Conservation (phyloP, 1,140 invertebrate species). For the Apis dorsata region DNA sequence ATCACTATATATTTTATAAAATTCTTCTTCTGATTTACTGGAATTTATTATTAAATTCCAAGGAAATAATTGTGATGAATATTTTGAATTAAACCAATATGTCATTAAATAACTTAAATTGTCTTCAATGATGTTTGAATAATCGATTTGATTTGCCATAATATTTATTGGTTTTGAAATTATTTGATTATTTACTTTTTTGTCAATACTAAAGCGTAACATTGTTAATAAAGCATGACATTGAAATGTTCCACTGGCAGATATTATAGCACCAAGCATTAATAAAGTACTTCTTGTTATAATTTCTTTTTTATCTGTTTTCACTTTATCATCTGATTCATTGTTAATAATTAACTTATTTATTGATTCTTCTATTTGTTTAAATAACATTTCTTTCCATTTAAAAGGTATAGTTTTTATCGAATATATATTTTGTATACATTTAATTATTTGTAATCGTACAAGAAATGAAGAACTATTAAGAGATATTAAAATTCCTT, state of each 20-base stretch:
- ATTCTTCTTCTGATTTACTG: constrained; percentile 67
- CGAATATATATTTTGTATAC: constrained; percentile 69
- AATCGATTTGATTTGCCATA: constrained; percentile 55
- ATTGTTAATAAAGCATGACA: constrained; percentile 74
- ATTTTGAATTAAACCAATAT: constrained; percentile 54
- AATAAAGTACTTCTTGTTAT: constrained; percentile 73
- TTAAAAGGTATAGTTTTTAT: constrained; percentile 55
- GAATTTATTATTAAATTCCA: constrained; percentile 59
- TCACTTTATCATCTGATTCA: constrained; percentile 46
- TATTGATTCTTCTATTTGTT: constrained; percentile 59
- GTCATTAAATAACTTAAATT: constrained; percentile 73
- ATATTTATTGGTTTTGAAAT: constrained; percentile 69
- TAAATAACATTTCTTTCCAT: constrained; percentile 69
- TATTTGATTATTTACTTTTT: constrained; percentile 68
- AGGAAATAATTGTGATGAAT: constrained; percentile 71
- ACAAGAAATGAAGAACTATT: constrained; percentile 73
- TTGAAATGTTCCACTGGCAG: constrained; percentile 73
- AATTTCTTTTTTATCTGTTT: constrained; percentile 74
- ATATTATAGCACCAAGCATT: constrained; percentile 72
- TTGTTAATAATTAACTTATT: neutral
- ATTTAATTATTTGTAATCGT: constrained; percentile 72
- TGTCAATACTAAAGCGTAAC: constrained; percentile 71
- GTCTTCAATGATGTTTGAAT: constrained; percentile 70
- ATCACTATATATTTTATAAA: constrained; percentile 75
- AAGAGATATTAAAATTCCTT: constrained; percentile 71